Evolutionary conservation across 2,888 invertebrate species (phyloP), one percentile per base, ranked within the genome.

Genomic region (Mesodorylaimus sp.): DNA sequence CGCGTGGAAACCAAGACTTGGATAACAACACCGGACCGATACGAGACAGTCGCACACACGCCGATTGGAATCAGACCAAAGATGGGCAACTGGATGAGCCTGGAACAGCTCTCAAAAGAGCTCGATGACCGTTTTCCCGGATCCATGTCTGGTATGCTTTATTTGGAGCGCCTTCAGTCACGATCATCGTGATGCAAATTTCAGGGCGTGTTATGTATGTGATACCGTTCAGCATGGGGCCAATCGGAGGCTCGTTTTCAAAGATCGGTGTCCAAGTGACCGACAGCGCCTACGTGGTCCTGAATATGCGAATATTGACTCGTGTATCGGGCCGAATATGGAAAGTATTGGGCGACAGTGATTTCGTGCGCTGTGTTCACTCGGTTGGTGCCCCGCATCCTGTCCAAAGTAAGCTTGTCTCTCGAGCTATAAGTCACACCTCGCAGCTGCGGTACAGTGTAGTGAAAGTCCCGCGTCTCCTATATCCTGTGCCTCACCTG

Each of bases 141-240:
- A 39, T 71, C 70, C 56, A 73, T 73, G 72, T 68, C 66, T 59
- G 72, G 72, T 63, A 51, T 5, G n/a, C n/a, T n/a, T n/a, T n/a
- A n/a, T n/a, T n/a, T n/a, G n/a, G 16, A 7, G 10, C 32, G 10
- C 16, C 7, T 32, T 32, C 10, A 32, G 10, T 10, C 32, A 32
- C 10, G 32, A 32, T 32, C 7, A 32, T 32, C 7, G 10, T 16
- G 10, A 16, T 32, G 16, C 7, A 27, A 3, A 2, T 48, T 54
- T 39, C 71, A 77, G 69, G 70, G 13, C 80, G 93, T 53, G 93
- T 89, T 1, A 93, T 97, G 93, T 97, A 89, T 70, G 83, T 95
- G 55, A 83, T 95, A 51, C 93, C 95, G 23, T 97, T 89, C 74
- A 88, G 88, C 55, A 97, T 97, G 97, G 97, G 97, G 2, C 95